A percentile compares a stretch with the other conserved stretches of the same genome.
Conservation (phyloP, 2,888 invertebrate species). For the Rotaria sp. region DNA sequence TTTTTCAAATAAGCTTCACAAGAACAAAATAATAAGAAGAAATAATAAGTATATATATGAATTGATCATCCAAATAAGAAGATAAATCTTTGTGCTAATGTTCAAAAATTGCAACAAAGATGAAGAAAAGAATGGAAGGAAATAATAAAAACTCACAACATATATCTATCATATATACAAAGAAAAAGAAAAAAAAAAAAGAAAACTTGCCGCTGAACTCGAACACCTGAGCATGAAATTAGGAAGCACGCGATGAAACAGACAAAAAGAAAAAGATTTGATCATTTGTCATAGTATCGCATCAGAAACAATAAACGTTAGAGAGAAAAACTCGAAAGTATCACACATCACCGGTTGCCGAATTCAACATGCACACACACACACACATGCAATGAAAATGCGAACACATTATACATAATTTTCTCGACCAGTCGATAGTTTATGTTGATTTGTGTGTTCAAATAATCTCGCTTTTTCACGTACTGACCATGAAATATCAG, state of each 20-base stretch:
- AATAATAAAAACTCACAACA: not conserved
- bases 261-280: not conserved
- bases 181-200: not conserved
- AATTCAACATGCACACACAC: not conserved
- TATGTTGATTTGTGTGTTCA: not conserved
- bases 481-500: not conserved
- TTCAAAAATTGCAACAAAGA: not conserved
- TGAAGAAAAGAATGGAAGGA: not conserved
- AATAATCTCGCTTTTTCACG: not conserved
- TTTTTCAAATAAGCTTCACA: too few relatives aligned
- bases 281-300: not conserved
- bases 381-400: not conserved
- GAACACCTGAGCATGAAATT: not conserved
- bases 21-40: too few relatives aligned
- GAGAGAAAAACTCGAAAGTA: not conserved
- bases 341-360: constrained; percentile 10
- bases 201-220: not conserved
- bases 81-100: not conserved
- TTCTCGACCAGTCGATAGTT: constrained; percentile 14
- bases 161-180: not conserved
- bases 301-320: not conserved
- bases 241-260: not conserved
- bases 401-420: not conserved
- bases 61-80: not conserved
- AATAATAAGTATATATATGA: not conserved